These are phyloP conservation scores for Drosophila birchii DNA, from an alignment of 2,888 invertebrate genomes.

Conservation along the genomic window DNA sequence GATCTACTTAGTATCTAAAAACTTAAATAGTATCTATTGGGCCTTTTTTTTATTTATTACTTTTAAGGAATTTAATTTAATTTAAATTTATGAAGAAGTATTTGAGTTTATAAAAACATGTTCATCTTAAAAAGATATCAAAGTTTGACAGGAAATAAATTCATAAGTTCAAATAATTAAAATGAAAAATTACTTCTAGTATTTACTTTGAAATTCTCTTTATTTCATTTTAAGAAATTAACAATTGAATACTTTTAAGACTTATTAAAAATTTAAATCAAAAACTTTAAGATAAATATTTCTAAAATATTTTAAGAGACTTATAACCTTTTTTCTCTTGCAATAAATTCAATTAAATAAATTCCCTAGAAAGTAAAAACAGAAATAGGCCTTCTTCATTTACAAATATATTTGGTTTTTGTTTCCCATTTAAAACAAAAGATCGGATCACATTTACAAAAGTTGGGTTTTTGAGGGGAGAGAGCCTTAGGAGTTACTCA, in stretches of 20 bases:
- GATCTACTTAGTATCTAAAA: conserved; percentile 36
- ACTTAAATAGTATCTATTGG: conserved; percentile 16
- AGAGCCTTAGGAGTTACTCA: conserved; percentile 42
- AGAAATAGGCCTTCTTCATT: neutral
- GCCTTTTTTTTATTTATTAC: neutral
- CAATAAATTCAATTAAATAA: too few relatives aligned
- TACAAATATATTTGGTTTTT: neutral
- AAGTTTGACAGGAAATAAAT: too few relatives aligned
- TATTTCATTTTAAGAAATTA: too few relatives aligned
- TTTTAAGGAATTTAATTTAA: neutral
- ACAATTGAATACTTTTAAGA: too few relatives aligned
- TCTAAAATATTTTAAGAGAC: neutral
- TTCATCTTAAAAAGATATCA: too few relatives aligned
- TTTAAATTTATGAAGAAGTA: neutral
- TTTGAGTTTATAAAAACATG: neutral
- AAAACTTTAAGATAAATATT: neutral
- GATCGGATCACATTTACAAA: conserved; percentile 40
- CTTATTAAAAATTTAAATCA: too few relatives aligned
- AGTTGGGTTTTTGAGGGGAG: neutral
- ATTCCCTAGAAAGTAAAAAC: neutral
- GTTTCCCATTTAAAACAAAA: conserved; percentile 12
- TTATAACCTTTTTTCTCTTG: neutral
- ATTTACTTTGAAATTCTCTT: too few relatives aligned
- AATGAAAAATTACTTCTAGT: too few relatives aligned
- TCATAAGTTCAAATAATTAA: too few relatives aligned